phyloP scores from a whole-genome alignment of 2,888 invertebrate species.

The Acleris emargana region DNA sequence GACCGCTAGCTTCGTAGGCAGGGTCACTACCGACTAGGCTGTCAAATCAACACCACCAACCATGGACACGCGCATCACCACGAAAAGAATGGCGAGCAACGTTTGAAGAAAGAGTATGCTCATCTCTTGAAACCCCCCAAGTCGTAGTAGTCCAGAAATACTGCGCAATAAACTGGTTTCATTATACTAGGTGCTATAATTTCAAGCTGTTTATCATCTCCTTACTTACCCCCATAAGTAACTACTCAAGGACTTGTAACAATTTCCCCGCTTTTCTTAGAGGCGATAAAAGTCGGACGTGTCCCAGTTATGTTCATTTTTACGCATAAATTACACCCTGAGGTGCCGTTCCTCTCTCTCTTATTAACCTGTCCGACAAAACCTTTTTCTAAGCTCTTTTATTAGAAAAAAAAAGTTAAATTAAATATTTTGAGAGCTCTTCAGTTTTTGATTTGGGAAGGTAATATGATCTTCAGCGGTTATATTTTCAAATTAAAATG shows the following conservation, averaged over 20 bases:
- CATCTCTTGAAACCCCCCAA: too few species aligned
- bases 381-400: conserved; percentile 50
- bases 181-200: too few species aligned
- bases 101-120: too few species aligned
- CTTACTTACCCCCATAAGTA: conserved; percentile 1
- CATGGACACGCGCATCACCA: too few species aligned
- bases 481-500: not conserved
- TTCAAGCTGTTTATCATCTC: not conserved
- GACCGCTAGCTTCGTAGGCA: too few species aligned
- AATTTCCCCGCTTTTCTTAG: conserved; percentile 49
- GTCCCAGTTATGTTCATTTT: conserved; percentile 58
- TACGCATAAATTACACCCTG: conserved; percentile 60
- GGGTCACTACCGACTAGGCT: too few species aligned
- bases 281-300: conserved; percentile 67
- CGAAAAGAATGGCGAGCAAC: too few species aligned
- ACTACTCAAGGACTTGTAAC: conserved; percentile 40
- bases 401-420: conserved; percentile 48
- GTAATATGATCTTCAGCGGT: conserved; percentile 8
- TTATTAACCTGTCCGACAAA: conserved; percentile 58
- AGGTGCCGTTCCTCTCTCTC: conserved; percentile 45
- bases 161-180: too few species aligned
- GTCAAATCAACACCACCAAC: too few species aligned
- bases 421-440: conserved; percentile 45
- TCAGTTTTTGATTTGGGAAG: conserved; percentile 51
- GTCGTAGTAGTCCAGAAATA: too few species aligned